Conservation (phyloP, 2,888 invertebrate species). For the Carterocephalus palaemon region DNA sequence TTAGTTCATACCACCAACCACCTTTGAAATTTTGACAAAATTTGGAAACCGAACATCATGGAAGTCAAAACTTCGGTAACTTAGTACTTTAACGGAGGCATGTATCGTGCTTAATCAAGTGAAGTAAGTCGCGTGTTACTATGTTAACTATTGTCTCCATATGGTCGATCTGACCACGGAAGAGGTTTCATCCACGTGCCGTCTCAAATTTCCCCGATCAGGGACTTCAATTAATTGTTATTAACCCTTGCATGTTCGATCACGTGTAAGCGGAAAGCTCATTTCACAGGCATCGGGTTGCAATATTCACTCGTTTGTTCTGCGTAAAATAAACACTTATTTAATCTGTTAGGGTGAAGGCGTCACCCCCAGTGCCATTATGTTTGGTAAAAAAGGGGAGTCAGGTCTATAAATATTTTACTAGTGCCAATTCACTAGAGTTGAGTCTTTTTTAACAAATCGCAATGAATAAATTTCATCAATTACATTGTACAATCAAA, state of each 20-base stretch:
- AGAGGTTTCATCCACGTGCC: conserved; percentile 59
- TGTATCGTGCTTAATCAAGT: too few species aligned
- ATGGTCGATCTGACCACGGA: conserved; percentile 54
- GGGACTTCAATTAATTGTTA: conserved; percentile 72
- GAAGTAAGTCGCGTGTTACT: too few species aligned
- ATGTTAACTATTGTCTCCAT: conserved; percentile 40
- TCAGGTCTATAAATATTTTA: too few species aligned
- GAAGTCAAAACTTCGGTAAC: too few species aligned
- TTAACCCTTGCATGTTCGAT: conserved; percentile 49
- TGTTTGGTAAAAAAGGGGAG: conserved; percentile 3
- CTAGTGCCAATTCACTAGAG: too few species aligned
- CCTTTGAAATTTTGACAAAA: too few species aligned
- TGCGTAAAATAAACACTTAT: conserved; percentile 28
- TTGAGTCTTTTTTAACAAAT: too few species aligned
- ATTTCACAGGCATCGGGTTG: conserved; percentile 54
- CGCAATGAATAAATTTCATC: too few species aligned
- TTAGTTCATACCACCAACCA: too few species aligned
- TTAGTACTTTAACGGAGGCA: too few species aligned
- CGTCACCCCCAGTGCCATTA: conserved; percentile 1
- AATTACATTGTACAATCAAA: too few species aligned
- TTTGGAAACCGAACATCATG: too few species aligned
- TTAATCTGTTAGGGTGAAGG: conserved; percentile 11
- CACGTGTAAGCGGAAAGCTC: conserved; percentile 46
- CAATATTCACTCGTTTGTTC: conserved; percentile 34
- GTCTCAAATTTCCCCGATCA: conserved; percentile 47